Evolutionary conservation across 2,113 vertebrate genomes (phyloP), one percentile per base, ranked within the genome.

Genomic region (Laticauda laticaudata): DNA sequence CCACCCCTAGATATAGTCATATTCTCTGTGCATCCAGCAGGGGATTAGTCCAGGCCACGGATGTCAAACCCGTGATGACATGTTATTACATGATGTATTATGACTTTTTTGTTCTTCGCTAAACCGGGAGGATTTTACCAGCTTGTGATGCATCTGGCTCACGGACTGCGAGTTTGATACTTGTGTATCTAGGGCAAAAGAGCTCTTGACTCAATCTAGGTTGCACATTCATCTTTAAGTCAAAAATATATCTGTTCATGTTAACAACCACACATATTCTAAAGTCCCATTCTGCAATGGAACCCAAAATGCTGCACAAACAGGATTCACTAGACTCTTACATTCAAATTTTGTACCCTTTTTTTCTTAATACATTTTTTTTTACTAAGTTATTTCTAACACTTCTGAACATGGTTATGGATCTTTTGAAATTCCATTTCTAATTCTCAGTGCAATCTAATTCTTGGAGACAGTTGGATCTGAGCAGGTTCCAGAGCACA

Each of bases 381-480:
- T 18, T 0, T 87, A 94, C 90, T n/a, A 93, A 15, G 24, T 59
- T 23, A 81, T 81, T 81, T 81, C 48, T 24, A 91, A 10, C 89
- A 91, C 94, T 96, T 94, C 94, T 87, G 91, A 94, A 39, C 53
- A 96, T 88, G 87, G 87, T 91, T 93, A 87, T 11, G 89, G 85
- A 59, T 95, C 95, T 97, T 90, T 95, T 89, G 96, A 94, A 93
- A 96, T 96, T 94, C 94, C 93, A 26, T 54, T 93, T 59, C 5
- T 34, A 86, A 64, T 94, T 94, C 55, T 95, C 81, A 88, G 93
- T 92, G 81, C 56, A 91, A 94, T 87, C 93, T 94, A 89, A 69
- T 29, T 85, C 92, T 95, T 97, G 95, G 94, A 96, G 92, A 93
- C 69, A 94, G 85, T 94, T 94, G 96, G 93, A 96, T 97, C 94